Conservation (phyloP, 2,797 vertebrate species). For the Chiroxiphia lanceolata region DNA sequence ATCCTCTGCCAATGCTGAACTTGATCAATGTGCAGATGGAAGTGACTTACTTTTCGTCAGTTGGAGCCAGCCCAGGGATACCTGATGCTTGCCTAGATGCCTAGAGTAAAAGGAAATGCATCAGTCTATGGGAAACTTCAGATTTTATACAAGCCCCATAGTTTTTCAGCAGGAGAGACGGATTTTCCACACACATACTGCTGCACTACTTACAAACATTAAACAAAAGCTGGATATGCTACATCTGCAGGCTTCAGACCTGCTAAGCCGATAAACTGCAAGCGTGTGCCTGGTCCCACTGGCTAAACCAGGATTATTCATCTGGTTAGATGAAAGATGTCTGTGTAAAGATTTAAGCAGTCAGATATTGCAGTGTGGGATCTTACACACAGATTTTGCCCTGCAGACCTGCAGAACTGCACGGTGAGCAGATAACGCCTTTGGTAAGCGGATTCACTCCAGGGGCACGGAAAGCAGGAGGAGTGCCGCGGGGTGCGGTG, state of each 20-base stretch:
- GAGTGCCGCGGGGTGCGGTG: not conserved
- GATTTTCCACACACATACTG: not conserved
- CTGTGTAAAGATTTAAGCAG: not conserved
- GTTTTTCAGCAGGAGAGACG: not conserved
- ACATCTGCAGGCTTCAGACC: not conserved
- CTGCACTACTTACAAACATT: not conserved
- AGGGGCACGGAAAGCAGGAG: too few relatives aligned
- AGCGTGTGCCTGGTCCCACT: not conserved
- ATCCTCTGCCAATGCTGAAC: not conserved
- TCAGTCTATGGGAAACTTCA: not conserved
- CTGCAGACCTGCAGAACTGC: not conserved
- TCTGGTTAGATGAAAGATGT: not conserved
- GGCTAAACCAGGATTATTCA: not conserved
- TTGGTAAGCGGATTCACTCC: not conserved
- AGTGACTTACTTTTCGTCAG: conserved; percentile 91
- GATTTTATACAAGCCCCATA: not conserved
- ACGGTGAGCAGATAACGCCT: accelerated
- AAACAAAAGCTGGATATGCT: not conserved
- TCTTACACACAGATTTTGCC: not conserved
- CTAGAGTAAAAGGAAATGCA: conserved; percentile 70
- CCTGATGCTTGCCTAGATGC: conserved; percentile 91
- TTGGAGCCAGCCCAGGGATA: conserved; percentile 92
- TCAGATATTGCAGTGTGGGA: accelerated
- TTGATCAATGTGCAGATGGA: not conserved
- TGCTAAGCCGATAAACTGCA: not conserved